Evolutionary conservation across 2,113 vertebrate species (phyloP).

Genomic region (Barnardius zonarius): DNA sequence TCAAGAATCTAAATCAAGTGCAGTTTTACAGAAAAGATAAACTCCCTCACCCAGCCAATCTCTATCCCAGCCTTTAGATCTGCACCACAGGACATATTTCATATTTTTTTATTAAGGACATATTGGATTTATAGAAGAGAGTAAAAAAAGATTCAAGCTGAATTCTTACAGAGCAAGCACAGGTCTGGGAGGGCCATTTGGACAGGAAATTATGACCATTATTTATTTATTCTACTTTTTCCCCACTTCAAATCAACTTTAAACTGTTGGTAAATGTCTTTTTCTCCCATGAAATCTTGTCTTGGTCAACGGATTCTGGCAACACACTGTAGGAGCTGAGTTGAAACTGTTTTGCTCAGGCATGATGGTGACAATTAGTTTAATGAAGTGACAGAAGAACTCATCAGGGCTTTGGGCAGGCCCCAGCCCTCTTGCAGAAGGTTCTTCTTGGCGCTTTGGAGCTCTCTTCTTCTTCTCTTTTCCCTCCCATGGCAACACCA

Average conservation of each 20-base stretch:
- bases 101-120: constrained; percentile 71
- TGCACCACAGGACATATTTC: constrained; percentile 64
- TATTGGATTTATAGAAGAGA: constrained; percentile 67
- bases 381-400: constrained; percentile 39
- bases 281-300: not conserved
- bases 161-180: constrained; percentile 55
- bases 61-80: constrained; percentile 66
- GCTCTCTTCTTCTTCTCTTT: not conserved
- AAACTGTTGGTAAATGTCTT: not conserved
- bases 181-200: constrained; percentile 52
- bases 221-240: constrained; percentile 21
- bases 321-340: constrained; percentile 12
- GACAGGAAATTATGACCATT: constrained; percentile 64
- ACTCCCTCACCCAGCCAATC: constrained; percentile 59
- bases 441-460: not conserved
- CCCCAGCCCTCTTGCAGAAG: constrained; percentile 25
- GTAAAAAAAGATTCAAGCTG: constrained; percentile 62
- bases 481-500: not conserved
- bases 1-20: constrained; percentile 67
- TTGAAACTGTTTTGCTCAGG: constrained; percentile 26
- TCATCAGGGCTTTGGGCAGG: constrained; percentile 6
- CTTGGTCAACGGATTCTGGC: constrained; percentile 10
- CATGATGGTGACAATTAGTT: constrained; percentile 25
- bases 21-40: constrained; percentile 60
- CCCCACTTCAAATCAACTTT: not conserved